Percentiles rank a stretch among this genome's conserved stretches.
phyloP scores from a whole-genome alignment of 2,888 invertebrate species.

The Synanthedon myopaeformis region DNA sequence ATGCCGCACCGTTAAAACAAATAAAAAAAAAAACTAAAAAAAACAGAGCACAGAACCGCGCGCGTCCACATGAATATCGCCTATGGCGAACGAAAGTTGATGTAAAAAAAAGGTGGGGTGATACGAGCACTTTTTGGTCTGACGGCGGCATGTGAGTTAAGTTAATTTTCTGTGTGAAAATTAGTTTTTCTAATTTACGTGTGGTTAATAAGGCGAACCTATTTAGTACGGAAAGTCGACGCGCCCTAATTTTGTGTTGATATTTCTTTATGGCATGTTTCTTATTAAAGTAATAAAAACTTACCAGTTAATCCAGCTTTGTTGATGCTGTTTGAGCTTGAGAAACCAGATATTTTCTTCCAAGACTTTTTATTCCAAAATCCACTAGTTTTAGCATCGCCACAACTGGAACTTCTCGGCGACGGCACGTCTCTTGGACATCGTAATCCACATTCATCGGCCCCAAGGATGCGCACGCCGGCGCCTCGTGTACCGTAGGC shows the following conservation, averaged over 20 bases:
- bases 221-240: too few species aligned
- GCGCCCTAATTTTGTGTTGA: too few species aligned
- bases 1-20: slow-evolving; percentile 68
- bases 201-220: too few species aligned
- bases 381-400: slow-evolving; percentile 62
- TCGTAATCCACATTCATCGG: slow-evolving; percentile 51
- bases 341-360: slow-evolving; percentile 82
- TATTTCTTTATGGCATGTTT: not conserved
- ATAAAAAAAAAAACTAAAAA: slow-evolving; percentile 46
- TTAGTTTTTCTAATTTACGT: too few species aligned
- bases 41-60: slow-evolving; percentile 45
- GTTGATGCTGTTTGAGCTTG: slow-evolving; percentile 77
- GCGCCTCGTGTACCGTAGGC: slow-evolving; percentile 65
- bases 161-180: slow-evolving; percentile 35
- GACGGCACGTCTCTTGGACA: slow-evolving; percentile 50
- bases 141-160: slow-evolving; percentile 49
- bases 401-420: slow-evolving; percentile 60
- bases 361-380: slow-evolving; percentile 84
- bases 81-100: slow-evolving; percentile 55
- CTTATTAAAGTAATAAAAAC: slow-evolving; percentile 21
- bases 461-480: slow-evolving; percentile 57
- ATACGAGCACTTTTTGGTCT: slow-evolving; percentile 36
- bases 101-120: slow-evolving; percentile 45
- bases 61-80: slow-evolving; percentile 67
- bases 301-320: slow-evolving; percentile 76